These are phyloP conservation scores for Loripinus fragilis DNA, from an alignment of 2,888 invertebrate genomes.

Conservation along the genomic window DNA sequence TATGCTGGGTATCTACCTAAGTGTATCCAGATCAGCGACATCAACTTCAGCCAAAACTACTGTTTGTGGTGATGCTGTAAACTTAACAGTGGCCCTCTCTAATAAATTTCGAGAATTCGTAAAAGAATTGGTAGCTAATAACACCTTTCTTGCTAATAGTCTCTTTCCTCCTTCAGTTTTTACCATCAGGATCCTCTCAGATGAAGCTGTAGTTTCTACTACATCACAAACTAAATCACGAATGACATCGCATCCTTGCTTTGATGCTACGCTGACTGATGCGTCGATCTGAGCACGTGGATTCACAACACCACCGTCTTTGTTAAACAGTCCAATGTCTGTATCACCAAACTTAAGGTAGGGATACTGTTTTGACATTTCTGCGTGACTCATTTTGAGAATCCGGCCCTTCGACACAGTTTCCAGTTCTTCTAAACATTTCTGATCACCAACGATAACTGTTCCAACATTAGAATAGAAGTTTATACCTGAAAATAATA, in stretches of 20 bases:
- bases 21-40: slow-evolving; percentile 16
- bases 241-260: slow-evolving; percentile 59
- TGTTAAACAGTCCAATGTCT: slow-evolving; percentile 36
- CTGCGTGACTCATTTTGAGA: not conserved
- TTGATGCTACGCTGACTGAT: slow-evolving; percentile 47
- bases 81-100: slow-evolving; percentile 28
- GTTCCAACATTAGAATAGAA: slow-evolving; percentile 56
- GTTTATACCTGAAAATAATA: not conserved
- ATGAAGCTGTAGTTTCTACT: slow-evolving; percentile 12
- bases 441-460: slow-evolving; percentile 29
- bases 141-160: slow-evolving; percentile 45
- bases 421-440: not conserved
- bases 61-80: slow-evolving; percentile 30
- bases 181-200: slow-evolving; percentile 43
- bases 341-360: slow-evolving; percentile 41
- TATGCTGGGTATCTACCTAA: slow-evolving; percentile 55
- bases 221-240: slow-evolving; percentile 59
- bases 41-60: slow-evolving; percentile 54
- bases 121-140: slow-evolving; percentile 63
- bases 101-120: slow-evolving; percentile 54
- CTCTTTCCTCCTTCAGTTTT: slow-evolving; percentile 47
- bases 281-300: slow-evolving; percentile 60
- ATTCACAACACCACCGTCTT: slow-evolving; percentile 59
- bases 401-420: not conserved
- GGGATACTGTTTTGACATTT: slow-evolving; percentile 26